Evolutionary conservation across 1,140 invertebrate species (phyloP), one percentile per base, ranked within the genome.

Genomic region (Drosophila trapezifrons): DNA sequence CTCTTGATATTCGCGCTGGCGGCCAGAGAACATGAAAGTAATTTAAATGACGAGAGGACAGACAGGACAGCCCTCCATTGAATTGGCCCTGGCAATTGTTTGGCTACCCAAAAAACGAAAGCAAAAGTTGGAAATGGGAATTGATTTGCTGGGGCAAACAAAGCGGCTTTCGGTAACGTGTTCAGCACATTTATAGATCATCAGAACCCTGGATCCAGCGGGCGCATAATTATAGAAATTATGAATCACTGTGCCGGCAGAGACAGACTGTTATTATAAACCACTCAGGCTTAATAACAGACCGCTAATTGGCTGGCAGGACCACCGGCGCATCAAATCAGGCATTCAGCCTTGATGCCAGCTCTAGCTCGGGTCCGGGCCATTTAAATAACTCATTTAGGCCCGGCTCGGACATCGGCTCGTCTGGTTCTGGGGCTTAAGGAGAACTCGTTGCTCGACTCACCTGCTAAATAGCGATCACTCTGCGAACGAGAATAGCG

Each of bases 401-500:
- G 13, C 52, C 51, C 42, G 51, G 51, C 32, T 66, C 22, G 25
- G 40, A 37, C 29, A 15, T 18, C n/a, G 60, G 4, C 42, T 18
- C n/a, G 60, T 2, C 42, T 55, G 57, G 54, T 46, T 73, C 35
- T 54, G 46, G 52, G 65, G 69, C 74, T 54, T 45, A 72, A 83
- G 57, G 64, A 63, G 69, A 80, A 86, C 82, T 71, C 22, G 82
- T 86, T 85, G 76, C 46, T 38, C 18, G 32, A 93, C 93, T 93
- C 92, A 93, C 93, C 93, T 92, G 92, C 92, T 87, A 93, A 92
- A 91, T 93, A 93, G 85, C 93, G 92, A 91, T 93, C 93, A 85
- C 93, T 93, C 91, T 93, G 93, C 38, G 93, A 93, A 80, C 93
- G 92, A 77, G 93, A 92, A 90, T 92, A 92, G 56, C 91, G 89